Evolutionary conservation across 2,113 vertebrate genomes (phyloP).

Genomic region (Lagopus leucura): DNA sequence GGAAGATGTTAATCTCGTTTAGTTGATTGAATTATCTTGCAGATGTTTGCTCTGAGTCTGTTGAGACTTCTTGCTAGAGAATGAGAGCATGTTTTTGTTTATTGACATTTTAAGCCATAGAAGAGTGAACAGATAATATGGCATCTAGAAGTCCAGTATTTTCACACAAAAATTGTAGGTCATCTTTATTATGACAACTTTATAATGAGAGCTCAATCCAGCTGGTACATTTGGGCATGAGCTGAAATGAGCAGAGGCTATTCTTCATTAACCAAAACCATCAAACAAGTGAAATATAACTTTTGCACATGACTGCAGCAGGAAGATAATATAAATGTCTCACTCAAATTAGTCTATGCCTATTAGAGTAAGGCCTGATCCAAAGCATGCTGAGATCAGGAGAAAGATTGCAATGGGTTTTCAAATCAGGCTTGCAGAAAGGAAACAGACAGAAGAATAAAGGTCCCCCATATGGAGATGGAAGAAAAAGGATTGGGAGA

Average conservation of each 20-base stretch:
- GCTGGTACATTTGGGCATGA: conserved; percentile 12
- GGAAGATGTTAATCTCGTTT: not conserved
- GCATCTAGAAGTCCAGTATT: not conserved
- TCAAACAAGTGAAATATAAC: conserved; percentile 40
- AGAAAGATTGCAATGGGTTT: not conserved
- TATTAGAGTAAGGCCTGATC: conserved; percentile 5
- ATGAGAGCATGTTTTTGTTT: conserved; percentile 10
- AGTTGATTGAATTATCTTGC: not conserved
- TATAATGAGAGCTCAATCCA: conserved; percentile 12
- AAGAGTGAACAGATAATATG: not conserved
- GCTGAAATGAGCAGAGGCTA: conserved; percentile 21
- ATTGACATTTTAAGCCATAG: not conserved
- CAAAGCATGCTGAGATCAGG: not conserved
- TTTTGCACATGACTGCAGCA: conserved; percentile 9
- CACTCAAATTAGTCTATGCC: not conserved
- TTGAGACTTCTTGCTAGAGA: not conserved
- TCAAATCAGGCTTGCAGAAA: not conserved
- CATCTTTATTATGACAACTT: conserved; percentile 21
- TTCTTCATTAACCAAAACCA: conserved; percentile 43
- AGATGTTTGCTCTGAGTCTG: conserved; percentile 9
- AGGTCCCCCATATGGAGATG: not conserved
- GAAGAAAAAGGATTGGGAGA: not conserved
- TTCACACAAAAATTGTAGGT: conserved; percentile 24
- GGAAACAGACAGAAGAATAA: not conserved
- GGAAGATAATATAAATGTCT: conserved; percentile 32